Evolutionary conservation across 2,797 vertebrate species (phyloP).

Genomic region (Danio choprae): DNA sequence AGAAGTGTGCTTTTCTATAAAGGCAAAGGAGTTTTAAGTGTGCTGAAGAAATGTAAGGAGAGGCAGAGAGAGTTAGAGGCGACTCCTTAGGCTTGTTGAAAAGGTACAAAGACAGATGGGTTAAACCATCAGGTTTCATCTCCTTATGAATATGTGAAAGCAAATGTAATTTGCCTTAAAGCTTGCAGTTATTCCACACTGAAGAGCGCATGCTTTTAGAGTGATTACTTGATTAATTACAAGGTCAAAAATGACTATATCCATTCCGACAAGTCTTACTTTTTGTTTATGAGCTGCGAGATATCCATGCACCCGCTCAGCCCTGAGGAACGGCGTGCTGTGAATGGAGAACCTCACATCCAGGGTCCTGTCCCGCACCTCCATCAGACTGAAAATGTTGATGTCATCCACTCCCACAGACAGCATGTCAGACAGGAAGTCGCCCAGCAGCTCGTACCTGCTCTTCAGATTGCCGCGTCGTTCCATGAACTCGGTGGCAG

Average conservation of each 20-base stretch:
- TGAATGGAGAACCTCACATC: conserved; percentile 80
- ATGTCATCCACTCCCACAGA: conserved; percentile 74
- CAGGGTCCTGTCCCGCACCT: conserved; percentile 74
- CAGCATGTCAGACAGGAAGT: conserved; percentile 82
- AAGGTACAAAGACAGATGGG: not conserved
- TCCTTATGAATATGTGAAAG: conserved; percentile 8
- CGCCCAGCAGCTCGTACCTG: conserved; percentile 77
- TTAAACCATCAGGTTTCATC: conserved; percentile 2
- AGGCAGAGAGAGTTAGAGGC: not conserved
- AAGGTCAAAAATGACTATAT: not conserved
- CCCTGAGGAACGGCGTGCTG: conserved; percentile 74
- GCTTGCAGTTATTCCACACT: not conserved
- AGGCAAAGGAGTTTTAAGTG: not conserved
- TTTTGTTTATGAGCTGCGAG: conserved; percentile 84
- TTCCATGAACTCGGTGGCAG: conserved; percentile 83
- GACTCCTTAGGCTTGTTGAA: conserved; percentile 5
- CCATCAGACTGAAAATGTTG: conserved; percentile 81
- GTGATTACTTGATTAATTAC: conserved; percentile 8
- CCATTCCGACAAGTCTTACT: conserved; percentile 67
- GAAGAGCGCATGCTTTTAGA: conserved; percentile 5
- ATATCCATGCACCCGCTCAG: conserved; percentile 84
- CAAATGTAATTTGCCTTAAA: not conserved
- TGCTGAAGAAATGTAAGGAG: not conserved
- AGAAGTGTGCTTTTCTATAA: not conserved
- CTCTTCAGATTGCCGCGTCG: conserved; percentile 74